Evolutionary conservation across 92 coral and sea anemone species (phyloP).

Genomic region (Virgularia gustaviana): DNA sequence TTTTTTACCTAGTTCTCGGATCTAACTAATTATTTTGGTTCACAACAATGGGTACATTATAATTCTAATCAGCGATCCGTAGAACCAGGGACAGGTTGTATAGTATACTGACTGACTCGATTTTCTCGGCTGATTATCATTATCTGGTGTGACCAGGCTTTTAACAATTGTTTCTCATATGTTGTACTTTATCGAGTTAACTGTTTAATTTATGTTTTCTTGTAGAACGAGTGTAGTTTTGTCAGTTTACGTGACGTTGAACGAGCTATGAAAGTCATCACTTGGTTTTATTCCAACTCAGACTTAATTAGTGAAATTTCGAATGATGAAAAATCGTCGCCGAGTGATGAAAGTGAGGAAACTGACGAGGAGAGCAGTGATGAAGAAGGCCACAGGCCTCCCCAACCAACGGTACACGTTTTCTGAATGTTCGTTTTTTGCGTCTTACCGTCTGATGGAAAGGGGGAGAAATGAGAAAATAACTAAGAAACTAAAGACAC

Average conservation of each 20-base stretch:
- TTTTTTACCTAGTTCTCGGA: no score
- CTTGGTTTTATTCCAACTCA: conserved; percentile 72
- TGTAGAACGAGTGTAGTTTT: conserved; percentile 85
- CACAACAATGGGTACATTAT: no score
- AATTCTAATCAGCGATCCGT: no score
- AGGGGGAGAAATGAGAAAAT: no score
- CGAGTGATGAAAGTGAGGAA: conserved; percentile 50
- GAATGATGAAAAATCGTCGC: conserved; percentile 41
- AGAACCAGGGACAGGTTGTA: no score
- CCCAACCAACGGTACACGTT: not conserved
- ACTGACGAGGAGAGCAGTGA: conserved; percentile 30
- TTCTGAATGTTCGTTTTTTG: not conserved
- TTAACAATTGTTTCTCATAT: not conserved
- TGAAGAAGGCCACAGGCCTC: not conserved
- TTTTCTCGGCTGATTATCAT: not conserved
- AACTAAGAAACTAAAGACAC: no score
- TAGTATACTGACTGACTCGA: no score
- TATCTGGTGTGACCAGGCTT: not conserved
- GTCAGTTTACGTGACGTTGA: conserved; percentile 94
- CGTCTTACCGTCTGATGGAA: no score
- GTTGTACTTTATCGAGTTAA: no score
- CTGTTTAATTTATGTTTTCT: not conserved
- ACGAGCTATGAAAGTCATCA: conserved; percentile 83
- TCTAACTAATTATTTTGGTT: no score
- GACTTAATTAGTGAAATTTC: conserved; percentile 50